These are phyloP conservation scores for Luscinia luscinia DNA, from an alignment of 2,797 vertebrate genomes.

Conservation along the genomic window DNA sequence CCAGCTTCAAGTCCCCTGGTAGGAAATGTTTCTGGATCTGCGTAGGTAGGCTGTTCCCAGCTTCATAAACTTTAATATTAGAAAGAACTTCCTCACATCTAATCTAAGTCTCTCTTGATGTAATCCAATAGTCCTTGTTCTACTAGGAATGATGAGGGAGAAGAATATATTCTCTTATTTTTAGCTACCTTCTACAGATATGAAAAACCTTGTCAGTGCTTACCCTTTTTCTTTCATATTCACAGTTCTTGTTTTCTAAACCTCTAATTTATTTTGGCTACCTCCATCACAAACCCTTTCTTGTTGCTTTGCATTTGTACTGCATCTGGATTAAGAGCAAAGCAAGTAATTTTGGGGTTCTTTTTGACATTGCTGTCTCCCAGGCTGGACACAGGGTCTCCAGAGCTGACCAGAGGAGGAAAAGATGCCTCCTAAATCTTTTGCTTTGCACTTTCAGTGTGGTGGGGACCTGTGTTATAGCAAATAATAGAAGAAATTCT, in stretches of 20 bases:
- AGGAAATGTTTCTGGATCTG: background rate
- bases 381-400: background rate
- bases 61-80: constrained; percentile 10
- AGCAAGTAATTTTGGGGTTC: background rate
- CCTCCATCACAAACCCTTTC: background rate
- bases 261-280: background rate
- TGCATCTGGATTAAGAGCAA: background rate
- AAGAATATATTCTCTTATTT: background rate
- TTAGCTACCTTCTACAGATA: background rate
- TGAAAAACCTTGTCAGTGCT: background rate
- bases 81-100: background rate
- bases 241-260: background rate
- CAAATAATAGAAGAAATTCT: background rate
- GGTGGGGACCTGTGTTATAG: background rate
- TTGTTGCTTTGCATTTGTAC: background rate
- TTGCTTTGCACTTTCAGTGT: background rate
- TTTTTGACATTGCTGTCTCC: background rate
- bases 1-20: background rate
- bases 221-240: background rate
- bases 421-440: background rate
- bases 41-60: background rate
- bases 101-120: background rate
- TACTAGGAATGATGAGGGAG: background rate
- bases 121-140: background rate
- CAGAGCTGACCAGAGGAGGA: background rate